Conservation (phyloP, 2,797 vertebrate genomes). For the Poeciliopsis gracilis region DNA sequence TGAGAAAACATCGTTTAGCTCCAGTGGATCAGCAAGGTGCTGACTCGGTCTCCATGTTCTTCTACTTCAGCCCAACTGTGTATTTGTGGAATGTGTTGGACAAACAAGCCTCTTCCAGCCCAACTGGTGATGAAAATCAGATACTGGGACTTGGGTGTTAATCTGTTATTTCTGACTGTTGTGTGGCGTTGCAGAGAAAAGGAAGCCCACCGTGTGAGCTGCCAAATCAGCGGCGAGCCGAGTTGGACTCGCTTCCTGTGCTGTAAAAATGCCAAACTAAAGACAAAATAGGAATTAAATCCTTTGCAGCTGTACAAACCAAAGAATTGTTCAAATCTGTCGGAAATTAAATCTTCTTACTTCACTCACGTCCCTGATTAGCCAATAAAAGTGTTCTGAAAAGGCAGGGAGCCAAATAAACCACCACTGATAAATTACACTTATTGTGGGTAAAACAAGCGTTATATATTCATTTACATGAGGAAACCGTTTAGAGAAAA, state of each 20-base stretch:
- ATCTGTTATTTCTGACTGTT: conserved; percentile 2
- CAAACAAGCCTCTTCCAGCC: not conserved
- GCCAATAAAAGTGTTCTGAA: not conserved
- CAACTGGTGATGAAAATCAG: not conserved
- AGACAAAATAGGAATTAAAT: not conserved
- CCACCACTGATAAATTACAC: not conserved
- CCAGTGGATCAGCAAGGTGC: not conserved
- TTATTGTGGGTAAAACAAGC: not conserved
- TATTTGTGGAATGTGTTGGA: not conserved
- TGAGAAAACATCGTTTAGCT: not conserved
- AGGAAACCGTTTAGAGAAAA: not conserved
- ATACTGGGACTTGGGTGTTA: not conserved
- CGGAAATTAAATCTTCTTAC: not conserved
- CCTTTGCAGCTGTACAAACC: not conserved
- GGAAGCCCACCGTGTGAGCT: not conserved
- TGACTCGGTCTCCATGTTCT: not conserved
- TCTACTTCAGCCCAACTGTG: not conserved
- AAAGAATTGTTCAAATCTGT: not conserved
- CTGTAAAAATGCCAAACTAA: not conserved
- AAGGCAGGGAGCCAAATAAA: not conserved
- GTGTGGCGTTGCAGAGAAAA: not conserved
- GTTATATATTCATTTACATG: not conserved
- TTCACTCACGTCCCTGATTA: not conserved
- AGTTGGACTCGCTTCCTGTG: not conserved
- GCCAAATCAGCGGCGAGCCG: conserved; percentile 1